Base-by-base conservation (phyloP, 1,140 invertebrate genomes). In the Drosophila neocordata region DNA sequence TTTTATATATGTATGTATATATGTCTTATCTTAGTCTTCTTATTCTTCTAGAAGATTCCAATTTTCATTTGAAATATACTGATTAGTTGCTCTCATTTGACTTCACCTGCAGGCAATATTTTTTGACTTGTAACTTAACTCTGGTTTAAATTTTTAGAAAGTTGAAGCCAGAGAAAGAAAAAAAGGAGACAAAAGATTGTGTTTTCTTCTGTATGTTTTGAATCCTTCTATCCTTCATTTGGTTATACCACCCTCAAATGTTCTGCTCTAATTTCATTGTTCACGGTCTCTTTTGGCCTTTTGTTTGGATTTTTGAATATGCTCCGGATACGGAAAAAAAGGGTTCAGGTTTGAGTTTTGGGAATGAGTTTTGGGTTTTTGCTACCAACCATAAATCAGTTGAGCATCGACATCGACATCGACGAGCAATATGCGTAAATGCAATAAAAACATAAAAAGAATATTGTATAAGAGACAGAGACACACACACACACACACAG, bases 401-500 rank as follows among this genome's bases (percentile, higher is more conserved):
- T 72, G 78, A 61, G 79, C 82, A 85, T 74, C 77, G 81, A 67
- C 73, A 74, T 59, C 60, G 70, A 59, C 69, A 58, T 31, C 53
- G 61, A 48, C 62, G 60, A 66, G 73, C 82, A 87, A 87, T 87
- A 85, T 85, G 82, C 82, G 82, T 85, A 87, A 81, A 85, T 85
- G 82, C 82, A 85, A 85, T 85, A 87, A 88, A 87, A 88, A 82
- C 82, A 87, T 87, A 87, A 87, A 87, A 88, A 55, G 82, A 88
- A 87, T 31, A 31, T 82, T 85, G 78, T 82, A 63, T 77, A 72
- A 71, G 70, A 68, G 72, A n/a, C n/a, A n/a, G n/a, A n/a, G n/a
- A n/a, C n/a, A n/a, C n/a, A n/a, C n/a, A n/a, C n/a, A n/a, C n/a
- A n/a, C 52, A 5, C 13, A 44, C 11, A 18, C 13, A 44, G 13